phyloP scores from a whole-genome alignment of 2,797 vertebrate genomes.

The Numenius phaeopus region DNA sequence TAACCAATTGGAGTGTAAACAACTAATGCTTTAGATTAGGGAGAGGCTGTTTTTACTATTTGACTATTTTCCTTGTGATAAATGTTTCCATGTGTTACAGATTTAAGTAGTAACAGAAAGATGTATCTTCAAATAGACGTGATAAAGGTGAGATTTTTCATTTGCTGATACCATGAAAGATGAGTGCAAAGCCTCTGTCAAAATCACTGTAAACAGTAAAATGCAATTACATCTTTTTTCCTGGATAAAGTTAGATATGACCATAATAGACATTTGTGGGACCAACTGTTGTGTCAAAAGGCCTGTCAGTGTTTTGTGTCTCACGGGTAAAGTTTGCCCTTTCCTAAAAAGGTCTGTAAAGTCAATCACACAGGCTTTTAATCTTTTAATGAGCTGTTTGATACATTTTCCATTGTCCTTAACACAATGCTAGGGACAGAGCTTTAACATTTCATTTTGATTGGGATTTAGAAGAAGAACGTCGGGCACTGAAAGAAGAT shows the following conservation, averaged over 20 bases:
- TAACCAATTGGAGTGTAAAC: background rate
- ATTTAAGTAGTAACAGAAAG: background rate
- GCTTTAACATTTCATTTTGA: constrained; percentile 74
- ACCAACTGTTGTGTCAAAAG: background rate
- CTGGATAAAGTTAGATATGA: background rate
- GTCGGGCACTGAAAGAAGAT: constrained; percentile 82
- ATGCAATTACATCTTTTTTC: background rate
- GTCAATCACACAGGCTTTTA: background rate
- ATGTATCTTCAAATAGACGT: background rate
- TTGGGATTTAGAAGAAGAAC: constrained; percentile 83
- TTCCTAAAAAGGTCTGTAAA: background rate
- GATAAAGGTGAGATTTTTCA: background rate
- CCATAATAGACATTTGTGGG: background rate
- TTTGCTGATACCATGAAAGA: background rate
- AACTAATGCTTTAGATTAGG: background rate
- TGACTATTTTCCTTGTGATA: background rate
- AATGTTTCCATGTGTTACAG: background rate
- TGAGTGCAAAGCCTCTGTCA: background rate
- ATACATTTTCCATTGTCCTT: constrained; percentile 70
- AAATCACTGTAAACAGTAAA: background rate
- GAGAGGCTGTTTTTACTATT: accelerated
- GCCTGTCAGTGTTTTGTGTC: background rate
- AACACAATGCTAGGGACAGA: constrained; percentile 73
- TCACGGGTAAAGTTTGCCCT: background rate
- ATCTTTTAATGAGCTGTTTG: background rate